Evolutionary conservation across 2,113 vertebrate species (phyloP).

Genomic region (human): GRCh38 chr1:98220001-98220500

Average conservation of each 20-base stretch:
- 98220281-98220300: background rate
- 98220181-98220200: background rate
- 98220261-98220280: background rate
- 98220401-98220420: conserved; percentile 27
- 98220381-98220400: conserved; percentile 2
- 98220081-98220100: background rate
- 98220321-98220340: background rate
- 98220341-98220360: background rate
- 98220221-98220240: background rate
- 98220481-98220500: conserved; percentile 28
- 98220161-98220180: background rate
- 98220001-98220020: background rate
- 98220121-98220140: background rate
- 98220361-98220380: background rate
- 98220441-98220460: background rate
- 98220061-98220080: background rate
- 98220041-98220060: background rate
- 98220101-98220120: background rate
- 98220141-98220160: background rate
- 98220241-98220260: background rate
- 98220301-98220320: background rate
- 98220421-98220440: background rate
- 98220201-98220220: background rate
- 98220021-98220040: background rate
- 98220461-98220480: conserved; percentile 47